Evolutionary conservation across 2,797 vertebrate genomes (phyloP).

Genomic region (Sebastes aleutianus): DNA sequence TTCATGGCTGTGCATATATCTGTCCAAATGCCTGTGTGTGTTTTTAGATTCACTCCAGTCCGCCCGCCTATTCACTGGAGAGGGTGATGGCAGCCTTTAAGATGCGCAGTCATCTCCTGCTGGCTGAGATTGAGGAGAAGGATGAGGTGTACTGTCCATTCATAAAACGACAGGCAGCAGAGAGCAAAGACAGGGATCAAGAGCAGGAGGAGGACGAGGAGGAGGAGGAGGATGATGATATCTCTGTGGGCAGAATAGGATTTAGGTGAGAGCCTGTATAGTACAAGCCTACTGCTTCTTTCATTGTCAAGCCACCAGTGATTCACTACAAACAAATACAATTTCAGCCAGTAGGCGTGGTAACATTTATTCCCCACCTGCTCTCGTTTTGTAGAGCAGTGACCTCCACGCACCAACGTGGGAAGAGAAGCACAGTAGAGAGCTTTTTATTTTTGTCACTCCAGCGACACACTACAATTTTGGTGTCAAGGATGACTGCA

Average conservation of each 20-base stretch:
- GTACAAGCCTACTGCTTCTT: background rate
- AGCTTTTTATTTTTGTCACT: background rate
- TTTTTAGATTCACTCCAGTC: conserved; percentile 82
- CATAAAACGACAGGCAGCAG: conserved; percentile 49
- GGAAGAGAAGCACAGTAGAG: background rate
- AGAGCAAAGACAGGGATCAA: conserved; percentile 71
- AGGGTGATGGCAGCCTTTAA: conserved; percentile 87
- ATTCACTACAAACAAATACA: background rate
- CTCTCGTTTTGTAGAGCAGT: background rate
- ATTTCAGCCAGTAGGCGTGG: background rate
- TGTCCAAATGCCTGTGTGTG: conserved; percentile 31
- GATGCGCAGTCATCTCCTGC: conserved; percentile 83
- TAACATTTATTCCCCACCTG: background rate
- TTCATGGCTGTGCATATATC: background rate
- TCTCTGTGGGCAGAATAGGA: conserved; percentile 45
- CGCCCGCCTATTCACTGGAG: conserved; percentile 81
- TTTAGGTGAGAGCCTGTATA: conserved; percentile 76
- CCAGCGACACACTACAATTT: background rate
- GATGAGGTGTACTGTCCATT: conserved; percentile 85
- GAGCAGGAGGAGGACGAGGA: conserved; percentile 12
- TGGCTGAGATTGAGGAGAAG: conserved; percentile 87
- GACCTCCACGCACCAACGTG: background rate
- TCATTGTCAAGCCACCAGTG: background rate
- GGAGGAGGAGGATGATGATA: conserved; percentile 39
- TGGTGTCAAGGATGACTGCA: background rate